A percentile compares a stretch with the other conserved stretches of the same genome.
phyloP scores from a whole-genome alignment of 2,797 vertebrate species.

The Pristis pectinata region DNA sequence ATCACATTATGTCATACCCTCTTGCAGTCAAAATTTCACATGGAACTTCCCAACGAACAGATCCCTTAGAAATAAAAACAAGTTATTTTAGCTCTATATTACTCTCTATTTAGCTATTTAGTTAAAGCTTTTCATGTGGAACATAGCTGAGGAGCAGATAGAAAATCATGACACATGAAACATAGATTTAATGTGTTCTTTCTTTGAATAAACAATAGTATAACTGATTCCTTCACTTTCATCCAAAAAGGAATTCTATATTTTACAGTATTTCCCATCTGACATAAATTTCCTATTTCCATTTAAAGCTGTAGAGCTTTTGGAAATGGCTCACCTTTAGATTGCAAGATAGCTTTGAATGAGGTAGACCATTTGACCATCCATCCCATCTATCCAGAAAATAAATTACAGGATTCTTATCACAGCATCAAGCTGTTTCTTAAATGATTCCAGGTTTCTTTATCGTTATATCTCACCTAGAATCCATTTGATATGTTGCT shows the following conservation, averaged over 20 bases:
- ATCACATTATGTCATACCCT: background rate
- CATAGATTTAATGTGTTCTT: background rate
- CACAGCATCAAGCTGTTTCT: background rate
- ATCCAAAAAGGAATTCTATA: background rate
- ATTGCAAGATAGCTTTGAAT: background rate
- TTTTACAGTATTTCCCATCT: background rate
- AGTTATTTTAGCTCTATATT: background rate
- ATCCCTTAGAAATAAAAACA: background rate
- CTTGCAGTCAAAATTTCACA: background rate
- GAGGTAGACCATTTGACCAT: background rate
- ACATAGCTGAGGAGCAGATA: background rate
- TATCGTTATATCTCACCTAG: background rate
- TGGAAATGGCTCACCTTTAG: background rate
- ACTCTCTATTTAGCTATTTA: background rate
- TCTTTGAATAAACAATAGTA: constrained; percentile 14
- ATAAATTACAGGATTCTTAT: background rate
- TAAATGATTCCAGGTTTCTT: constrained; percentile 6
- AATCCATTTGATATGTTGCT: background rate
- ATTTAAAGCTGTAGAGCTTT: background rate
- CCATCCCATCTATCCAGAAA: background rate
- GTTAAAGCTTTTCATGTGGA: background rate
- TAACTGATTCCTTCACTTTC: background rate
- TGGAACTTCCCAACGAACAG: background rate
- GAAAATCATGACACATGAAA: background rate
- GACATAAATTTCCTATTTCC: background rate